Base-by-base conservation (phyloP, 2,797 vertebrate genomes). In the Eremophila alpestris region DNA sequence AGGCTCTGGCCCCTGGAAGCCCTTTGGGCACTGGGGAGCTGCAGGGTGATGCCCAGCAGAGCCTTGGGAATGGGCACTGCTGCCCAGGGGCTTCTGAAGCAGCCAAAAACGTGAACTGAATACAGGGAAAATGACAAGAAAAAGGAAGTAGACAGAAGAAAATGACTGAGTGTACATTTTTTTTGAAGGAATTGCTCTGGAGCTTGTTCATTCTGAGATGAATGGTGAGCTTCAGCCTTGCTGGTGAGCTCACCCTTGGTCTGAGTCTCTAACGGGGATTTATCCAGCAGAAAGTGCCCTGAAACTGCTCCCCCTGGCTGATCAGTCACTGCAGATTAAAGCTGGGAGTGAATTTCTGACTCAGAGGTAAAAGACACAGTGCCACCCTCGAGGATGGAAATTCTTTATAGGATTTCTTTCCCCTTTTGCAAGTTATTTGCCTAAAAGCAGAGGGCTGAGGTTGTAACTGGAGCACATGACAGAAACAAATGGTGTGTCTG, bases 181-280 rank as follows among this genome's bases (percentile, higher is more conserved):
- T 79, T 79, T 76, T 30, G 10, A 74, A 90, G 83, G 88, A 91
- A 93, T 95, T 36, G 58, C 60, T 92, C 65, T 70, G 62, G 54
- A 78, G 62, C 30, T 77, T 17, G 21, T 88, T 94, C 85, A 89
- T 94, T 93, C 81, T 84, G 89, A 95, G 74, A 93, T 69, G 62
- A 95, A 86, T 48, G 29, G 18, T 15, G 58, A 90, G 69, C 54
- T 34, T 69, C 10, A 83, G 48, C 59, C 40, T 69, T 22, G 20
- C 51, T 17, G 60, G 83, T 89, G 93, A 95, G 77, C 69, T 94
- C 92, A 95, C 8, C 34, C 70, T 49, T 46, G 68, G 32, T 52
- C 54, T 82, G 63, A 94, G 46, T 41, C 22, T 90, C 56, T 59
- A 2, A 21, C 0, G n/a, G 89, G 91, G 76, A 84, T 85, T 96